Evolutionary conservation across 2,797 vertebrate species (phyloP), one percentile per base, ranked within the genome.

Genomic region (Synaphobranchus kaupii): DNA sequence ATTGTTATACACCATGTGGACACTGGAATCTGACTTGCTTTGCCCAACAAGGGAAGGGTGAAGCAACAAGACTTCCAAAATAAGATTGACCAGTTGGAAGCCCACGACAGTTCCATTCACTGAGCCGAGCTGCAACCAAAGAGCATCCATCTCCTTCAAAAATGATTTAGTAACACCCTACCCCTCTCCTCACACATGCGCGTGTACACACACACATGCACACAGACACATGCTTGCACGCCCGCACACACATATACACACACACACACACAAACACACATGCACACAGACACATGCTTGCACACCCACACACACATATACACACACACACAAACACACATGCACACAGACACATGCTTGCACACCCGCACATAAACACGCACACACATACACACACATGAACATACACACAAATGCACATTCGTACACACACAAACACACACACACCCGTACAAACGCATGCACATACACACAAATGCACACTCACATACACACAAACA

Each of bases 81-180:
- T 34, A 86, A 71, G 86, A 86, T 86, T 85, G 76, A 85, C 82
- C 82, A 66, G 66, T 81, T 60, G 66, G 78, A 88, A 73, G 58
- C 87, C 86, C 56, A 12, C 83, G 12, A 25, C 84, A 7, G 80
- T 84, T 86, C 88, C 83, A 81, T 84, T 87, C 86, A 81, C 60
- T 87, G 83, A 80, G 78, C 31, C 87, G 39, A n/a, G 44, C 44
- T 83, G 73, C 86, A 44, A 52, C 50, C 22, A 54, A 85, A 15
- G 54, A 76, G 44, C 71, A 88, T 34, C 50, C 58, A 60, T 84
- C 83, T 84, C 85, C 80, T 86, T 88, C 87, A 44, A 28, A 80
- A 81, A 81, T 93, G 92, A 95, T 94, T 94, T 93, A 92, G 90
- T 94, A 92, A 94, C 90, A 90, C 86, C 87, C 88, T 92, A 31